A percentile compares a stretch with the other conserved stretches of the same genome.
phyloP scores from a whole-genome alignment of 2,797 vertebrate genomes.

The Lithobates pipiens region DNA sequence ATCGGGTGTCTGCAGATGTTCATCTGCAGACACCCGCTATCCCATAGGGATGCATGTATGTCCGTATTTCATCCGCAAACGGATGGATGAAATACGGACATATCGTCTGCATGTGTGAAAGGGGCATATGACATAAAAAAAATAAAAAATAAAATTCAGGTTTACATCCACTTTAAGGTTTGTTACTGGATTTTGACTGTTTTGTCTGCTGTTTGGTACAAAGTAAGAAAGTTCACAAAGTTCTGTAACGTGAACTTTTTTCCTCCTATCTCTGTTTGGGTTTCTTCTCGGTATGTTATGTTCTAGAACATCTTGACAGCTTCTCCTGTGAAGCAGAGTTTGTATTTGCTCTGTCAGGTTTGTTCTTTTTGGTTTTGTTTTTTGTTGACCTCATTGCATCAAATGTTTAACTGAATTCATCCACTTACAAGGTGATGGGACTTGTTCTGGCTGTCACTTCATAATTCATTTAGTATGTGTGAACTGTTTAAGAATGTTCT shows the following conservation, averaged over 20 bases:
- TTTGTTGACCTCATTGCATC: not conserved
- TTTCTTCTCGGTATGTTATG: conserved; percentile 9
- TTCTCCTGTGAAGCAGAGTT: not conserved
- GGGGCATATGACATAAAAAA: no score
- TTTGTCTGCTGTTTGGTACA: no score
- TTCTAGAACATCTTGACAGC: conserved; percentile 37
- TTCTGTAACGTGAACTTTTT: conserved; percentile 1
- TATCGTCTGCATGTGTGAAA: no score
- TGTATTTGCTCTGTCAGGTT: not conserved
- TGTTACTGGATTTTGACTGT: not conserved
- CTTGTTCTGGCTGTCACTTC: not conserved
- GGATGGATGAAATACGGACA: no score
- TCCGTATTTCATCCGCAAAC: no score
- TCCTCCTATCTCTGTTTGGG: conserved; percentile 5
- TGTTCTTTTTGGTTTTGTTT: not conserved
- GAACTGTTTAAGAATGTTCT: no score
- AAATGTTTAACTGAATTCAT: not conserved
- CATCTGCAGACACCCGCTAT: no score
- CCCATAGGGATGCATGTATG: no score
- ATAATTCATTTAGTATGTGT: not conserved
- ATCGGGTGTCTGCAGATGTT: no score
- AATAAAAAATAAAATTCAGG: no score
- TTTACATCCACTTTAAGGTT: no score
- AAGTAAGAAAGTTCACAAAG: conserved; percentile 2
- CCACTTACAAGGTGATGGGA: not conserved